A percentile compares a stretch with the other conserved stretches of the same genome.
These are phyloP conservation scores for Eulemur macaco DNA, from an alignment of 2,113 vertebrate species.

Conservation along the genomic window DNA sequence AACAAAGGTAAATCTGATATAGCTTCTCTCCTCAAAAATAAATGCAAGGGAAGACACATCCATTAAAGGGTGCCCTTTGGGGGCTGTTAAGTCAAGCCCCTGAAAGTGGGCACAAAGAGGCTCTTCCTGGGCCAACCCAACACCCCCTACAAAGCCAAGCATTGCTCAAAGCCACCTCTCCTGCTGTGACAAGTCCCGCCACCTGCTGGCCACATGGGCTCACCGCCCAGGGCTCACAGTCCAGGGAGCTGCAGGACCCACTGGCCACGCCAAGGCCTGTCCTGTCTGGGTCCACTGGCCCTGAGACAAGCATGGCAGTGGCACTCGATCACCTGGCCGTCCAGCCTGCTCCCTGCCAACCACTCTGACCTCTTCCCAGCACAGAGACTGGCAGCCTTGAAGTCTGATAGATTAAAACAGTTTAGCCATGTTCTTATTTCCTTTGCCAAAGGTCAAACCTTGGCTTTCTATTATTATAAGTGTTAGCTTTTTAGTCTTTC, in stretches of 20 bases:
- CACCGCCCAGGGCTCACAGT: too few relatives aligned
- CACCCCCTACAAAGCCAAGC: not conserved
- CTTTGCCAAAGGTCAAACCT: not conserved
- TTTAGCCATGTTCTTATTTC: not conserved
- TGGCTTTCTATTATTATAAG: not conserved
- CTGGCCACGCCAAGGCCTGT: not conserved
- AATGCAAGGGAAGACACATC: not conserved
- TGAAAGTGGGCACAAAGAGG: not conserved
- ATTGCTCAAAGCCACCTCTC: rapidly evolving
- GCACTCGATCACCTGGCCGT: not conserved
- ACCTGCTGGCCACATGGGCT: not conserved
- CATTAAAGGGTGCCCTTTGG: rapidly evolving
- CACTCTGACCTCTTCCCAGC: not conserved
- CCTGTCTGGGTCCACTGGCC: not conserved
- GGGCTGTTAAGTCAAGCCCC: not conserved
- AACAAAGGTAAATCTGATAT: not conserved
- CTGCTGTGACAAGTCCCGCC: not conserved
- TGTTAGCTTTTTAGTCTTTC: not conserved
- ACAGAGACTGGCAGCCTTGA: not conserved
- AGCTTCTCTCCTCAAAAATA: not conserved
- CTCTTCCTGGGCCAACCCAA: not conserved
- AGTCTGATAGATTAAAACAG: not conserved
- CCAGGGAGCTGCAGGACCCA: not conserved
- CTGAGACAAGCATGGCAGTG: not conserved
- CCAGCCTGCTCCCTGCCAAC: not conserved